Evolutionary conservation across 2,113 vertebrate genomes (phyloP).

Genomic region (Triplophysa rosa): DNA sequence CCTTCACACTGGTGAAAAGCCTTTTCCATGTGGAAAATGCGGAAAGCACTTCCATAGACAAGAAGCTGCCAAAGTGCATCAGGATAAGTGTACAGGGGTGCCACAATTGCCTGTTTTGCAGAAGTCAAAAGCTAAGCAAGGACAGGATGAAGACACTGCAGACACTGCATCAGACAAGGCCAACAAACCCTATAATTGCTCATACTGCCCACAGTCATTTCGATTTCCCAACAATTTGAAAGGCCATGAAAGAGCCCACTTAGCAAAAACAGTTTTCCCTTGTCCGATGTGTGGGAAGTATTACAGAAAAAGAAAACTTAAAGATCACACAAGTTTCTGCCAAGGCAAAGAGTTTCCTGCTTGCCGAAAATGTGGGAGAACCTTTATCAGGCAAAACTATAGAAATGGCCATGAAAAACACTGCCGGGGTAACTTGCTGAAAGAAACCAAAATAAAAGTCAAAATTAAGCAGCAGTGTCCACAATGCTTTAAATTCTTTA

Average conservation of each 20-base stretch:
- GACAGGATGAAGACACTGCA: not conserved
- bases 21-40: constrained; percentile 67
- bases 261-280: constrained; percentile 55
- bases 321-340: constrained; percentile 54
- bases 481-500: constrained; percentile 67
- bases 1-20: constrained; percentile 69
- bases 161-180: not conserved
- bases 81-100: constrained; percentile 54
- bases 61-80: constrained; percentile 60
- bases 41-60: constrained; percentile 64
- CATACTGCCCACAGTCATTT: constrained; percentile 67
- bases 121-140: not conserved
- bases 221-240: constrained; percentile 48
- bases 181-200: constrained; percentile 52
- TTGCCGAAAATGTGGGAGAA: constrained; percentile 48
- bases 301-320: constrained; percentile 63
- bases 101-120: not conserved
- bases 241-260: constrained; percentile 66
- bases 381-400: constrained; percentile 4
- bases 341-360: not conserved
- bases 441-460: constrained; percentile 21
- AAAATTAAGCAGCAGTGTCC: constrained; percentile 61
- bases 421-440: constrained; percentile 6
- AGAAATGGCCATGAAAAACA: constrained; percentile 41
- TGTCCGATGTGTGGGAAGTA: constrained; percentile 69